Evolutionary conservation across 92 coral and sea anemone genomes (phyloP).

Genomic region (Pocillopora grandis): DNA sequence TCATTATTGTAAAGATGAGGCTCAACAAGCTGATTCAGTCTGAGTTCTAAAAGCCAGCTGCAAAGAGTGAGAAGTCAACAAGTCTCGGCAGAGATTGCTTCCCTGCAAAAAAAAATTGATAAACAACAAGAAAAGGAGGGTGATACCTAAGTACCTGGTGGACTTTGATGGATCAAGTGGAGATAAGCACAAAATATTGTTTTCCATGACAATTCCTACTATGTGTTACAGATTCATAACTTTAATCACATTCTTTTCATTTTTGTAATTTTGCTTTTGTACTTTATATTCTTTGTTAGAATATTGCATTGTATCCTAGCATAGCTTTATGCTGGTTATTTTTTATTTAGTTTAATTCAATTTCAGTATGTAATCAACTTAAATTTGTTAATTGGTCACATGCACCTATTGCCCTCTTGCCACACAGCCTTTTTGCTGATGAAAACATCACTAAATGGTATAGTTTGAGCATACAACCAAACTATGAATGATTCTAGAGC

Average conservation of each 20-base stretch:
- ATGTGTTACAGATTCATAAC: background rate
- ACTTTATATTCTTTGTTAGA: too few relatives aligned
- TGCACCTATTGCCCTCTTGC: too few relatives aligned
- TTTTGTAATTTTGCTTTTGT: background rate
- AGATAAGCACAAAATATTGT: background rate
- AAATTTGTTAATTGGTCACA: too few relatives aligned
- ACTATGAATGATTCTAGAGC: too few relatives aligned
- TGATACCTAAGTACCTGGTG: conserved; percentile 44
- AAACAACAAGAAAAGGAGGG: conserved; percentile 37
- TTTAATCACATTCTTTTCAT: background rate
- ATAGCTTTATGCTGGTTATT: too few relatives aligned
- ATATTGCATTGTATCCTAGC: too few relatives aligned
- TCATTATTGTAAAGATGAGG: conserved; percentile 43
- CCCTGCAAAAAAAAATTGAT: conserved; percentile 27
- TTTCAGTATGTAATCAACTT: too few relatives aligned
- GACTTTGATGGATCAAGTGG: conserved; percentile 18
- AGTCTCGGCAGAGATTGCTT: conserved; percentile 46
- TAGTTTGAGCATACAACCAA: too few relatives aligned
- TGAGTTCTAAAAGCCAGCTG: conserved; percentile 34
- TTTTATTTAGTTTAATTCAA: too few relatives aligned
- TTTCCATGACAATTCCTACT: too few relatives aligned
- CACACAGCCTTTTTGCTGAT: too few relatives aligned
- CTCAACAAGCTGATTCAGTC: conserved; percentile 28
- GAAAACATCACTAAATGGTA: too few relatives aligned
- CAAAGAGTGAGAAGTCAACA: conserved; percentile 24